Evolutionary conservation across 2,797 vertebrate species (phyloP).

Genomic region (Heterohyrax brucei): DNA sequence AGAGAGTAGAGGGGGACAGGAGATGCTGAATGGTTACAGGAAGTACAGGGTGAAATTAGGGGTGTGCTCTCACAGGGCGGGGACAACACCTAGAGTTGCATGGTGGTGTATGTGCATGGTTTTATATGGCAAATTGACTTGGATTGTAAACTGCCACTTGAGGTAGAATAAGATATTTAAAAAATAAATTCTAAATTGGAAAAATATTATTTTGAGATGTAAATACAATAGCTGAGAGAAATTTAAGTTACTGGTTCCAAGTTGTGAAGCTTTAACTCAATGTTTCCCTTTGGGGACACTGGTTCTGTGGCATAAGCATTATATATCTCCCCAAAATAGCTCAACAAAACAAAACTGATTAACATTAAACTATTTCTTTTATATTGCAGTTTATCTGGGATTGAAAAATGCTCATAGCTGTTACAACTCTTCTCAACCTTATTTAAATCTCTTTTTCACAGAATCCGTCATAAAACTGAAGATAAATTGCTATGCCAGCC

Average conservation of each 20-base stretch:
- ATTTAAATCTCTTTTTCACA: background rate
- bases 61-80: too few species aligned
- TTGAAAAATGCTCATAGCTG: background rate
- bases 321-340: background rate
- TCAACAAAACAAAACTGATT: background rate
- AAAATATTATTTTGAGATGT: background rate
- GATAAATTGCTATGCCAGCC: too few species aligned
- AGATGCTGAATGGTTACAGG: too few species aligned
- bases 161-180: too few species aligned
- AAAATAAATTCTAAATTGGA: background rate
- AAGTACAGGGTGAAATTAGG: too few species aligned
- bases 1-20: too few species aligned
- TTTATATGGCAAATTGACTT: too few species aligned
- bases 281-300: background rate
- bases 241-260: background rate
- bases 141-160: too few species aligned
- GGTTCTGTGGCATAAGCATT: accelerated
- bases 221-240: background rate
- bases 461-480: background rate
- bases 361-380: background rate
- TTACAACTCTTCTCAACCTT: background rate
- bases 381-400: background rate
- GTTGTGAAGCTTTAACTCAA: background rate
- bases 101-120: too few species aligned
- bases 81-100: too few species aligned